These are phyloP conservation scores for Hesperophylax magnus DNA, from an alignment of 1,140 invertebrate genomes.

Conservation along the genomic window DNA sequence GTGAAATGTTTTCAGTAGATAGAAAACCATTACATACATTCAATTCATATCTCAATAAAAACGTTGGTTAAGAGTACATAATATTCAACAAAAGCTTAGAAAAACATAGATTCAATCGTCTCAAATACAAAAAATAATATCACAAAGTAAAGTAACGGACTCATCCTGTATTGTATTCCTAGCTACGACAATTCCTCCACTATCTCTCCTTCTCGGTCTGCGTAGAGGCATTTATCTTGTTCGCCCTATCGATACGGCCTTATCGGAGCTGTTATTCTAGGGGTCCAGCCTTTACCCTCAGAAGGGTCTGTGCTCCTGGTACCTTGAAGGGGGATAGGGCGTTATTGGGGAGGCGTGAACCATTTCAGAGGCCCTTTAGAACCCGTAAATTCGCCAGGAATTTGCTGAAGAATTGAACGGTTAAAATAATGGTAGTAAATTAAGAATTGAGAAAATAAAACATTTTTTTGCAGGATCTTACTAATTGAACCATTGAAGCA, in stretches of 20 bases:
- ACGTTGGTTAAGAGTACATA: too few species aligned
- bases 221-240: conserved; percentile 56
- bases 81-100: too few species aligned
- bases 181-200: conserved; percentile 43
- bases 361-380: conserved; percentile 2
- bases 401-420: too few species aligned
- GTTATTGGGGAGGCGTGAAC: background rate
- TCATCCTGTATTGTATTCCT: conserved; percentile 25
- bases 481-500: too few species aligned
- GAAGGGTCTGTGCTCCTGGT: background rate
- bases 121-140: background rate
- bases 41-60: too few species aligned
- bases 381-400: background rate
- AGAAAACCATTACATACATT: too few species aligned
- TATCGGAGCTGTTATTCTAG: conserved; percentile 55
- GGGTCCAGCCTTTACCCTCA: background rate
- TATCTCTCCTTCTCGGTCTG: conserved; percentile 47
- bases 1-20: too few species aligned
- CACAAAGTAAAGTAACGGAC: background rate
- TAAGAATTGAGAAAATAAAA: too few species aligned
- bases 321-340: background rate
- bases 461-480: too few species aligned
- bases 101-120: too few species aligned
- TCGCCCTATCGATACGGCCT: conserved; percentile 55
- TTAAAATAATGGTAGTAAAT: too few species aligned